Percentiles rank a stretch among this genome's conserved stretches.
These are phyloP conservation scores for Lophura swinhoii DNA, from an alignment of 2,797 vertebrate genomes.

Conservation along the genomic window DNA sequence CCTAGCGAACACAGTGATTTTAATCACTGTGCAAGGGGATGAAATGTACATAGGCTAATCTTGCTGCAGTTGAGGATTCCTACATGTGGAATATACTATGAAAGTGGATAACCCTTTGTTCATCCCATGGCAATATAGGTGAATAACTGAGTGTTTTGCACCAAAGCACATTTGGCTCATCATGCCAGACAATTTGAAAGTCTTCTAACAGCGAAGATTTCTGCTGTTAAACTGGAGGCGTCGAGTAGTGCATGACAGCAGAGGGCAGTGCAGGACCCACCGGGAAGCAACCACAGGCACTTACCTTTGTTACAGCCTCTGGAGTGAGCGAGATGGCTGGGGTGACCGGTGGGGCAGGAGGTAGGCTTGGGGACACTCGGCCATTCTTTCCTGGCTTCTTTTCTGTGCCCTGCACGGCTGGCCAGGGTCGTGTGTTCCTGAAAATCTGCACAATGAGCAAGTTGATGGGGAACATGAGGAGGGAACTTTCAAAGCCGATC, in stretches of 20 bases:
- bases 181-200: not conserved
- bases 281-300: not conserved
- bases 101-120: not conserved
- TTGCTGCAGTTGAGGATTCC: not conserved
- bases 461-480: conserved; percentile 98
- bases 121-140: not conserved
- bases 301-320: conserved; percentile 89
- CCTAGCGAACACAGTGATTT: not conserved
- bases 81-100: not conserved
- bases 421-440: conserved; percentile 83
- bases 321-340: conserved; percentile 83
- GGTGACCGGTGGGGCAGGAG: conserved; percentile 67
- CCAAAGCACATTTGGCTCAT: not conserved
- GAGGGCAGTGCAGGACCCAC: conserved; percentile 17
- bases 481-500: conserved; percentile 94
- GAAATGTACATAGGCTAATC: not conserved
- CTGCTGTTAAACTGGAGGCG: not conserved
- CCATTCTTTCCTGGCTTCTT: conserved; percentile 80
- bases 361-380: conserved; percentile 76
- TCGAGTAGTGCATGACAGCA: not conserved
- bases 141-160: not conserved
- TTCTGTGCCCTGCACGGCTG: conserved; percentile 26
- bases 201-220: not conserved
- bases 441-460: conserved; percentile 96
- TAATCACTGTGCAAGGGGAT: not conserved